Percentiles rank a stretch among this genome's conserved stretches.
phyloP scores from a whole-genome alignment of 2,888 invertebrate species.

The Campopleginae sp. region DNA sequence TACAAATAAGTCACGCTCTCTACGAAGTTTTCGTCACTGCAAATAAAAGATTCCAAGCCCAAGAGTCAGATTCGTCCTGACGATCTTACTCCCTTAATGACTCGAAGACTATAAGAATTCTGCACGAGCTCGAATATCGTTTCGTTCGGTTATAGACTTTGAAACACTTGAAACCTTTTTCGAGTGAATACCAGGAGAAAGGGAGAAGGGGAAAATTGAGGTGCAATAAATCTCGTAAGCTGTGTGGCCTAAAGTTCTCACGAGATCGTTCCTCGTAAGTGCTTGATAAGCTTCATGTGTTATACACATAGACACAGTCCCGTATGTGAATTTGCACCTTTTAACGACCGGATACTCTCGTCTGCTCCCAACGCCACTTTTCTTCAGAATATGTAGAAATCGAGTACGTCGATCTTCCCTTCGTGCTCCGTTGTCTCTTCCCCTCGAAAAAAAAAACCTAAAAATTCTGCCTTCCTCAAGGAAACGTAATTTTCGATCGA shows the following conservation, averaged over 20 bases:
- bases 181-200: not conserved
- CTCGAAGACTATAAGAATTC: not conserved
- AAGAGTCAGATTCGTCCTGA: not conserved
- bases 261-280: slow-evolving; percentile 53
- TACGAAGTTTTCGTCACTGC: too few relatives aligned
- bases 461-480: not conserved
- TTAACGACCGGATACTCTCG: slow-evolving; percentile 64
- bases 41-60: too few relatives aligned
- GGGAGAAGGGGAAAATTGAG: slow-evolving; percentile 7
- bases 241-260: slow-evolving; percentile 59
- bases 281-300: slow-evolving; percentile 62
- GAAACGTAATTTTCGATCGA: slow-evolving; percentile 44
- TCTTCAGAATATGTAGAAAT: slow-evolving; percentile 38
- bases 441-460: too few relatives aligned
- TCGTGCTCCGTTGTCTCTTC: slow-evolving; percentile 2
- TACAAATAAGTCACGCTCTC: too few relatives aligned
- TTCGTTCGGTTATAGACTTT: not conserved
- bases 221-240: slow-evolving; percentile 33
- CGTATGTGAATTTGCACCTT: slow-evolving; percentile 56
- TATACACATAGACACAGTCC: slow-evolving; percentile 11
- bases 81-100: not conserved
- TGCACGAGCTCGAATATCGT: not conserved
- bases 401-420: slow-evolving; percentile 46
- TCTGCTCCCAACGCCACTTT: slow-evolving; percentile 35
- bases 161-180: not conserved